Evolutionary conservation across 92 coral and sea anemone genomes (phyloP).

Genomic region (Actinernus sp.): DNA sequence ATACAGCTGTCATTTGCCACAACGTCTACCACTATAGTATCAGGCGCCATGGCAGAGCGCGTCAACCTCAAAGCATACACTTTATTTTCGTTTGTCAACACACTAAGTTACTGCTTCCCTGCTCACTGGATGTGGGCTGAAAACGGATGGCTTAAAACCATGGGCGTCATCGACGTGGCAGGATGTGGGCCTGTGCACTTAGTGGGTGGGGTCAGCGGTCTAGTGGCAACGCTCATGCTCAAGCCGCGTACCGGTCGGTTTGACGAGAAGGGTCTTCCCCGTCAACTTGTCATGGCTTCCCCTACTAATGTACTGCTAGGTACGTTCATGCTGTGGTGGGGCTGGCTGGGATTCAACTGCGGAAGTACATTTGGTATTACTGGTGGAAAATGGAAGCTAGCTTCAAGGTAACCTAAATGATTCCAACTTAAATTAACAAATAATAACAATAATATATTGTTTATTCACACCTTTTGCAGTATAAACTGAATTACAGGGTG

Average conservation of each 20-base stretch:
- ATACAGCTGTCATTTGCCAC: slow-evolving; percentile 82
- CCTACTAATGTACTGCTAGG: slow-evolving; percentile 86
- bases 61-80: slow-evolving; percentile 78
- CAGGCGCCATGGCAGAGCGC: slow-evolving; percentile 93
- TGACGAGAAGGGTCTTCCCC: slow-evolving; percentile 59
- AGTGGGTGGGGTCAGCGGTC: slow-evolving; percentile 80
- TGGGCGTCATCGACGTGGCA: slow-evolving; percentile 85
- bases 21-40: slow-evolving; percentile 82
- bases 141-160: slow-evolving; percentile 63
- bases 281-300: slow-evolving; percentile 63
- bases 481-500: too few species aligned
- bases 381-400: slow-evolving; percentile 83
- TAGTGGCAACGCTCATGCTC: slow-evolving; percentile 74
- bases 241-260: slow-evolving; percentile 73
- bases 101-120: slow-evolving; percentile 72
- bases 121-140: slow-evolving; percentile 92
- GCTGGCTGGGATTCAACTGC: slow-evolving; percentile 89
- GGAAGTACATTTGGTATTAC: slow-evolving; percentile 87
- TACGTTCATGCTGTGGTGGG: slow-evolving; percentile 91
- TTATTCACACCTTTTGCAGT: too few species aligned
- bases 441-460: too few species aligned
- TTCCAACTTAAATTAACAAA: too few species aligned
- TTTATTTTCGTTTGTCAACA: slow-evolving; percentile 77
- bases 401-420: too few species aligned
- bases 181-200: slow-evolving; percentile 94